Evolutionary conservation across 2,888 invertebrate species (phyloP), one percentile per base, ranked within the genome.

Genomic region (Gibbula magus): DNA sequence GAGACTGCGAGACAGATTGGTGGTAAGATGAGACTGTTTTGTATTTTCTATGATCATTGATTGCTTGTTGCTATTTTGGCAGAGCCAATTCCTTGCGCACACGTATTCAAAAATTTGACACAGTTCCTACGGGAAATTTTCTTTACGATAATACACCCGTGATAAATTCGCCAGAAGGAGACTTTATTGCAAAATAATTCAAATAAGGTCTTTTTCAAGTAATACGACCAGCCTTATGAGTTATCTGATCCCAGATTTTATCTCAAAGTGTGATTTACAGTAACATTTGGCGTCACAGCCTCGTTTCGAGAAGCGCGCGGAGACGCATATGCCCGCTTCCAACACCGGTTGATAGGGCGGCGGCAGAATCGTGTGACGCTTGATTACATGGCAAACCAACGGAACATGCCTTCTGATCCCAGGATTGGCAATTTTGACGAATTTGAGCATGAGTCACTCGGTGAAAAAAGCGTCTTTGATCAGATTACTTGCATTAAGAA

Each of bases 161-260:
- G 61, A 61, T 61, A 61, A 22, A 61, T 61, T 61, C 61, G 5
- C 61, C 61, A 61, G 61, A 25, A 29, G 61, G 29, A 61, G 61
- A 61, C 29, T 61, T 61, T 61, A 61, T 61, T 61, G 61, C 61
- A 61, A 29, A 61, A 61, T 61, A 61, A 61, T 61, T 61, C 61
- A 61, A 61, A 61, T 61, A 61, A 61, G 61, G 61, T 61, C 61
- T 61, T 61, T 61, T 61, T 61, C 61, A 61, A 61, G 61, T 61
- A 61, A 61, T 61, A 61, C 61, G 29, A 61, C 61, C 61, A 61
- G 29, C 29, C 61, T 61, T 61, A 61, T 61, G 61, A 61, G 61
- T 61, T 61, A 61, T 61, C 29, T 61, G 29, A 61, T 61, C 61
- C 4, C 29, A 61, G 61, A 61, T 61, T 61, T 61, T 61, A 61